Percentiles rank a stretch among this genome's conserved stretches.
These are phyloP conservation scores for Zaprionus davidi DNA, from an alignment of 1,140 invertebrate genomes.

Conservation along the genomic window DNA sequence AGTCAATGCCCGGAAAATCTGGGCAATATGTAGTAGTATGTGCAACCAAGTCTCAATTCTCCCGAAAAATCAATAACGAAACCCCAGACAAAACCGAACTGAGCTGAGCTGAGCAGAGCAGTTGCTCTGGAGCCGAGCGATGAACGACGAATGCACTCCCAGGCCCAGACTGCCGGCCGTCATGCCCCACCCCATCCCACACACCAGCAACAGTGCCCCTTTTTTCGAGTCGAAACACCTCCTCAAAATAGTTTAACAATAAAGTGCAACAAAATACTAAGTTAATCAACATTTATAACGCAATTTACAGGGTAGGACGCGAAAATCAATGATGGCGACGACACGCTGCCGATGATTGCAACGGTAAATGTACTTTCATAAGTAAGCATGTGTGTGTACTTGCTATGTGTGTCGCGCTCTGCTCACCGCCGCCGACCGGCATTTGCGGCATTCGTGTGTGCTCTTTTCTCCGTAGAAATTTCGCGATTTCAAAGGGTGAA, in stretches of 20 bases:
- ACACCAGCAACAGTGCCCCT: constrained; percentile 1
- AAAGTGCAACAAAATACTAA: constrained; percentile 5
- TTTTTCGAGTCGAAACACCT: neutral
- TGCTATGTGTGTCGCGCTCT: constrained; percentile 3
- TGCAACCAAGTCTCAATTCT: constrained; percentile 45
- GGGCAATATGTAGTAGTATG: constrained; percentile 37
- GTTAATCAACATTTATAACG: constrained; percentile 31
- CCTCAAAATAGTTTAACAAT: constrained; percentile 12
- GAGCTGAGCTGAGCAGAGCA: neutral
- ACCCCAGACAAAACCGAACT: constrained; percentile 54
- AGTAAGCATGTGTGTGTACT: neutral
- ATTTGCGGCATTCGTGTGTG: constrained; percentile 62
- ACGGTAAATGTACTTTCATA: constrained; percentile 11
- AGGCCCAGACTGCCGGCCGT: constrained; percentile 6
- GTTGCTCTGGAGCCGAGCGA: constrained; percentile 40
- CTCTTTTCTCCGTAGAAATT: constrained; percentile 55
- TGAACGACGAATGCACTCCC: constrained; percentile 40
- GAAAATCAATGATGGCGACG: constrained; percentile 47
- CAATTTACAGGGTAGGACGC: constrained; percentile 17
- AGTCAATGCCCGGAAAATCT: constrained; percentile 60
- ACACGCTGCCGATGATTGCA: constrained; percentile 27
- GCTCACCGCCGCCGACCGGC: constrained; percentile 50
- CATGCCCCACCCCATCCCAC: neutral
- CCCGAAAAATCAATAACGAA: constrained; percentile 73
- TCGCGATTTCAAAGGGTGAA: constrained; percentile 70